phyloP scores from a whole-genome alignment of 2,113 vertebrate species.

The Scortum barcoo region DNA sequence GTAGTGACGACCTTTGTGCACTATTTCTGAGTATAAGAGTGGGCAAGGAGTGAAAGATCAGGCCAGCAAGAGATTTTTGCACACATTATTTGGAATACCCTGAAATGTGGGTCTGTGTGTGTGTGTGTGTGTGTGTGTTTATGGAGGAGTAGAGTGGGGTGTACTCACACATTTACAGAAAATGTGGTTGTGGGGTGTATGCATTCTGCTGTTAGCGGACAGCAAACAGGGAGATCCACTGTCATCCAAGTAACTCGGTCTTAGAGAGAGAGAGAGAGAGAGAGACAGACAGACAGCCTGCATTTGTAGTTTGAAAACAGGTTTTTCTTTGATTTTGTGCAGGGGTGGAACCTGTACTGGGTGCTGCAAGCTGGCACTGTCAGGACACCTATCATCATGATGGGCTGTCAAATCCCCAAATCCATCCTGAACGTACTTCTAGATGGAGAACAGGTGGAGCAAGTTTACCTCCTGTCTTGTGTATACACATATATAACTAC shows the following conservation, averaged over 20 bases:
- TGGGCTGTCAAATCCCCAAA: slow-evolving; percentile 27
- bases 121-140: background rate
- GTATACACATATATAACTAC: background rate
- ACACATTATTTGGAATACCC: slow-evolving; percentile 46
- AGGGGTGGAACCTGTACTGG: slow-evolving; percentile 6
- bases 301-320: slow-evolving; percentile 51
- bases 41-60: slow-evolving; percentile 51
- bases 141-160: no score
- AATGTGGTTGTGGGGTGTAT: slow-evolving; percentile 9
- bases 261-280: no score
- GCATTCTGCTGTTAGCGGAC: background rate
- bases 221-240: slow-evolving; percentile 8
- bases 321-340: slow-evolving; percentile 47
- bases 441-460: slow-evolving; percentile 16
- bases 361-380: background rate
- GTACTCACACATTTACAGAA: no score
- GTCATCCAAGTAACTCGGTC: slow-evolving; percentile 19
- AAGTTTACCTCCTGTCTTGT: background rate
- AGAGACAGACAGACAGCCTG: no score
- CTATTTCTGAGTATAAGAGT: slow-evolving; percentile 29
- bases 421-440: background rate
- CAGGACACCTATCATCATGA: slow-evolving; percentile 5
- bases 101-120: slow-evolving; percentile 69
- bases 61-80: slow-evolving; percentile 54
- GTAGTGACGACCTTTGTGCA: slow-evolving; percentile 50